Conservation (phyloP, 1,140 invertebrate species). For the Hylaeus volcanicus region DNA sequence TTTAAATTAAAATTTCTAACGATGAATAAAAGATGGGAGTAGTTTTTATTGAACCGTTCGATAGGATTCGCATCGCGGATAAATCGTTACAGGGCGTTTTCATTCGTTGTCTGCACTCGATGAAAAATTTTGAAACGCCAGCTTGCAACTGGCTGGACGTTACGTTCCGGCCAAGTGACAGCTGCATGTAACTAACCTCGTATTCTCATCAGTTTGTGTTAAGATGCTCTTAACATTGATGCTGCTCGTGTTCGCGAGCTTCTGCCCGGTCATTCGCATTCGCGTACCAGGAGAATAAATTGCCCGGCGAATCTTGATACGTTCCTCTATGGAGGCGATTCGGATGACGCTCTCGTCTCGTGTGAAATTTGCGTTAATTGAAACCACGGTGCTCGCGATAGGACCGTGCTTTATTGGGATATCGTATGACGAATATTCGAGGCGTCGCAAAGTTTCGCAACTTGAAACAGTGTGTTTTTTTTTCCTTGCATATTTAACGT, state of each 20-base stretch:
- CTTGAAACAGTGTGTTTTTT: too few relatives aligned
- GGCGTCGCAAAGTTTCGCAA: too few relatives aligned
- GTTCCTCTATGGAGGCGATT: not conserved
- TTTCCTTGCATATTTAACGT: too few relatives aligned
- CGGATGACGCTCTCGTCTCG: slow-evolving; percentile 5
- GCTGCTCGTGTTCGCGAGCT: slow-evolving; percentile 20
- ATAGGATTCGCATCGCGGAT: too few relatives aligned
- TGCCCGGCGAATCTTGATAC: slow-evolving; percentile 32
- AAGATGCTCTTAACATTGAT: slow-evolving; percentile 56
- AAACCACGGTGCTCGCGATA: not conserved
- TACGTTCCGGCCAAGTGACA: slow-evolving; percentile 39
- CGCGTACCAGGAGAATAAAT: slow-evolving; percentile 53
- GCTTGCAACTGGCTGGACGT: not conserved
- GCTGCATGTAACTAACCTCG: slow-evolving; percentile 52
- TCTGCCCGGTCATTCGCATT: slow-evolving; percentile 59
- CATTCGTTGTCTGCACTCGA: too few relatives aligned
- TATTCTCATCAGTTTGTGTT: slow-evolving; percentile 61
- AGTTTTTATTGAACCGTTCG: too few relatives aligned
- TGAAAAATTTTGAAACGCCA: not conserved
- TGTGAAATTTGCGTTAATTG: slow-evolving; percentile 30
- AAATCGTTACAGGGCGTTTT: too few relatives aligned
- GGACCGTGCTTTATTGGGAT: too few relatives aligned
- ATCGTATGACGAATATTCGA: too few relatives aligned
- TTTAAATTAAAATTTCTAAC: too few relatives aligned
- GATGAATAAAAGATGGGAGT: too few relatives aligned